A percentile compares a stretch with the other conserved stretches of the same genome.
These are phyloP conservation scores for Drosophila yakuba DNA, from an alignment of 1,140 invertebrate species.

Conservation along the genomic window DNA sequence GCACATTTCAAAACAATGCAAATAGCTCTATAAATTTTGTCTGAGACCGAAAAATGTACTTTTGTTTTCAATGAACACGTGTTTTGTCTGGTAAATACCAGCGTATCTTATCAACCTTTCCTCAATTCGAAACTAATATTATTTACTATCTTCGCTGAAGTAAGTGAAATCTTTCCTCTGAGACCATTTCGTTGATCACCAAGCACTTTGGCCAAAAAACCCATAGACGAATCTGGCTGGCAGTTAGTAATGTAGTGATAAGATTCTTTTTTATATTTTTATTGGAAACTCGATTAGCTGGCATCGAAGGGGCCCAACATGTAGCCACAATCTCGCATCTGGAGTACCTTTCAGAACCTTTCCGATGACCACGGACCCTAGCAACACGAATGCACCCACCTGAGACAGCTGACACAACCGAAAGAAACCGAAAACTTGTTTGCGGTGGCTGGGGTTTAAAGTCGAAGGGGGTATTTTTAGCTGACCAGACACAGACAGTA, in stretches of 20 bases:
- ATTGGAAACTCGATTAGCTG: slow-evolving; percentile 2
- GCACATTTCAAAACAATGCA: slow-evolving; percentile 11
- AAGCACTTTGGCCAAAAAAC: neutral
- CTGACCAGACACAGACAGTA: slow-evolving; percentile 52
- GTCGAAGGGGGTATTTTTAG: slow-evolving; percentile 51
- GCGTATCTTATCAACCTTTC: slow-evolving; percentile 16
- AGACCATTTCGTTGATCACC: slow-evolving; percentile 17
- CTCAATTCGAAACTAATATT: neutral
- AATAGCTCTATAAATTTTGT: neutral
- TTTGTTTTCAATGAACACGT: slow-evolving; percentile 35
- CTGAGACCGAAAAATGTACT: neutral
- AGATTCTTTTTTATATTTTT: neutral
- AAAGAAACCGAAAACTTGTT: slow-evolving; percentile 21
- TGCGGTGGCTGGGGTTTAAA: slow-evolving; percentile 29
- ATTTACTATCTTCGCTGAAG: slow-evolving; percentile 12
- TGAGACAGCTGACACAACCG: neutral
- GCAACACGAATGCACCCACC: slow-evolving; percentile 30
- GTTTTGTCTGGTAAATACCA: slow-evolving; percentile 24
- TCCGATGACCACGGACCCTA: slow-evolving; percentile 14
- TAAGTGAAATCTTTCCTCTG: slow-evolving; percentile 8
- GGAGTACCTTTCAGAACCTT: slow-evolving; percentile 16
- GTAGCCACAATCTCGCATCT: slow-evolving; percentile 14
- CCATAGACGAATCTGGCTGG: neutral
- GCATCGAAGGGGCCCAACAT: slow-evolving; percentile 3
- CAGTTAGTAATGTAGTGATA: neutral